Conservation (phyloP, 2,888 invertebrate species). For the Caenorhabditis sp. region DNA sequence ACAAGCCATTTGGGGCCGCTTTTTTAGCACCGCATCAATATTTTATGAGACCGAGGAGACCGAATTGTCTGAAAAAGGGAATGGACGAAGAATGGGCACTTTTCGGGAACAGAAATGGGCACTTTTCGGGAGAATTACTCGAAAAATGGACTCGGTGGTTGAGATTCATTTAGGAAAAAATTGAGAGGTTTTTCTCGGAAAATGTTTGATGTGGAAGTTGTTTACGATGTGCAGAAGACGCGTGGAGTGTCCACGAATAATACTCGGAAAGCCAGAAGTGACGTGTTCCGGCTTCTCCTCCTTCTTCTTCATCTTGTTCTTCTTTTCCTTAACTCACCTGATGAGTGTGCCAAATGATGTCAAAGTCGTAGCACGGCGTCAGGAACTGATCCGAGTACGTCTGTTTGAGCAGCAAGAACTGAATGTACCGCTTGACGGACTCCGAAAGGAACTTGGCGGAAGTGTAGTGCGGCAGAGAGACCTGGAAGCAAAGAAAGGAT, state of each 20-base stretch:
- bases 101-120: too few relatives aligned
- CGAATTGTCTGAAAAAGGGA: not conserved
- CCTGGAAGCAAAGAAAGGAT: constrained; percentile 75
- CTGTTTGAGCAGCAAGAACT: constrained; percentile 80
- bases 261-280: not conserved
- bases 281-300: not conserved
- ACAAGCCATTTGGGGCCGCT: constrained; percentile 27
- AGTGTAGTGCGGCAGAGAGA: constrained; percentile 81
- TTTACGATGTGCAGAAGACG: not conserved
- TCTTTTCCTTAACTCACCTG: constrained; percentile 78
- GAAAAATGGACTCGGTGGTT: not conserved
- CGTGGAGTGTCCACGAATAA: not conserved
- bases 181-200: not conserved
- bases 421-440: constrained; percentile 78
- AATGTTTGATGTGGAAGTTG: not conserved
- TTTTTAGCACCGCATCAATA: constrained; percentile 18
- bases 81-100: not conserved
- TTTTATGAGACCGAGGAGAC: constrained; percentile 15
- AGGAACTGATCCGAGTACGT: constrained; percentile 80
- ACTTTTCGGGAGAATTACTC: too few relatives aligned
- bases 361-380: constrained; percentile 82
- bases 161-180: not conserved
- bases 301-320: too few relatives aligned
- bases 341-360: constrained; percentile 81
- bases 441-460: constrained; percentile 80